Base-by-base conservation (phyloP, 2,113 vertebrate genomes). In the Spermophilus dauricus region DNA sequence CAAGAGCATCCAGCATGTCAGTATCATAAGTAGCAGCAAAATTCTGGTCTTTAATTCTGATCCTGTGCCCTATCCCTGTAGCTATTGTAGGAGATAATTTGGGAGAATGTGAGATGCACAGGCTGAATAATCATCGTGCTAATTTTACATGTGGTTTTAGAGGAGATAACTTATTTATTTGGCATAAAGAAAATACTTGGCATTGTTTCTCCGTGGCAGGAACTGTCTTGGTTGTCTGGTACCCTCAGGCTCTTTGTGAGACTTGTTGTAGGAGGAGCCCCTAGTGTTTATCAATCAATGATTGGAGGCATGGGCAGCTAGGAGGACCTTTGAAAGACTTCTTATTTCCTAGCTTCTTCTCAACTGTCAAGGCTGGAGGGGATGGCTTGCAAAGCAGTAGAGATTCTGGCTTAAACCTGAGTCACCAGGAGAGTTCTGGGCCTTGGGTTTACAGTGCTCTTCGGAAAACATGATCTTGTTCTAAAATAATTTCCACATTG, bases 401-500 rank as follows among this genome's bases (percentile, higher is more conserved):
- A 89, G n/a, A 45, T 84, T 37, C 34, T 48, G 8, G 10, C 65
- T 22, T 42, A 6, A 5, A 4, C 39, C 45, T 32, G 8, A 42
- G 32, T 86, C 86, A 16, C 72, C 24, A 18, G 10, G 28, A 5
- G 17, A 67, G 45, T 14, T 63, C 56, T 34, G 75, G 67, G 34
- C 89, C 94, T 45, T 45, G 24, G 97, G 61, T 67, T 88, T 3
- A 26, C 80, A 95, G 83, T 69, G 22, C 6, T 45, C 88, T 96
- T 88, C 58, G 37, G 83, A 98, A 98, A 97, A 65, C 86, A 0
- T 26, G 86, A 10, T 86, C 97, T 83, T 98, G 95, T 80, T 98
- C 89, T 97, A 98, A 95, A 90, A 83, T 53, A 8, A 96, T 98
- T 98, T 96, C 86, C 37, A 42, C 96, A 94, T 72, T 97, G 97